Evolutionary conservation across 1,140 invertebrate genomes (phyloP).

Genomic region (Drosophila tropicalis): DNA sequence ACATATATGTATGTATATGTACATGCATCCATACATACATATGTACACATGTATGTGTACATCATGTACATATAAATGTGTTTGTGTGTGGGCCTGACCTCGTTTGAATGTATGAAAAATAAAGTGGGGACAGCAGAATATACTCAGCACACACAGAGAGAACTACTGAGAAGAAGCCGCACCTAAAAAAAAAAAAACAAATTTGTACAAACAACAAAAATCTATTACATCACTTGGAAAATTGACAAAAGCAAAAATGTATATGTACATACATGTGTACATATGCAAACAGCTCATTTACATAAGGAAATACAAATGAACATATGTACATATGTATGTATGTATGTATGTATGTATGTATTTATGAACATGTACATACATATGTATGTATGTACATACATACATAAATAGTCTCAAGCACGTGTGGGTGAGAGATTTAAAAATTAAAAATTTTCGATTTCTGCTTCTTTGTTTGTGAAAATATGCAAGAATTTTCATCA

Average conservation of each 20-base stretch:
- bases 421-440: slow-evolving; percentile 3
- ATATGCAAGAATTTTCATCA: slow-evolving; percentile 2
- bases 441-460: slow-evolving; percentile 1
- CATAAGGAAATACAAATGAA: neutral
- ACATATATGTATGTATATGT: neutral
- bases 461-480: neutral
- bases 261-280: slow-evolving; percentile 16
- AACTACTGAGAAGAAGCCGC: slow-evolving; percentile 50
- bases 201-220: slow-evolving; percentile 31
- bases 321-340: neutral
- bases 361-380: neutral
- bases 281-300: slow-evolving; percentile 1
- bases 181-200: slow-evolving; percentile 48
- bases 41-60: neutral
- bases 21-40: neutral
- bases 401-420: slow-evolving; percentile 1
- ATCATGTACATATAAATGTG: slow-evolving; percentile 13
- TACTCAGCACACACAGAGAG: slow-evolving; percentile 32
- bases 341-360: neutral
- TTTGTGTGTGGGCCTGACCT: slow-evolving; percentile 55
- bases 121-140: slow-evolving; percentile 43
- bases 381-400: neutral
- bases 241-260: slow-evolving; percentile 54
- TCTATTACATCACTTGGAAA: slow-evolving; percentile 74
- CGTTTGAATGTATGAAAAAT: slow-evolving; percentile 42